phyloP scores from a whole-genome alignment of 2,113 vertebrate species.

The Microtus ochrogaster region DNA sequence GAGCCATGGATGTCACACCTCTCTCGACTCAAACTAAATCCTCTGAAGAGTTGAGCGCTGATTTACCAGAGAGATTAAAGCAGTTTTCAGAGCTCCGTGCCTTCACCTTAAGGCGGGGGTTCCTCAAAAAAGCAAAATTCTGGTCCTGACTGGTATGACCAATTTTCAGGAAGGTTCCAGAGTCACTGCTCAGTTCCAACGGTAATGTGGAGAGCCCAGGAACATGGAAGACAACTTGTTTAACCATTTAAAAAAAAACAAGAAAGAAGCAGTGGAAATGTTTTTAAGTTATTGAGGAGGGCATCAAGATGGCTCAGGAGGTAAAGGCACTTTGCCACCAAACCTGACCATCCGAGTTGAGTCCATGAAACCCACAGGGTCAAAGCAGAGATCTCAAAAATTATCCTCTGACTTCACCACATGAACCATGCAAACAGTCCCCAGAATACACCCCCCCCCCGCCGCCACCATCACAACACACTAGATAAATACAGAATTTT shows the following conservation, averaged over 20 bases:
- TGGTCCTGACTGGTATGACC: neutral
- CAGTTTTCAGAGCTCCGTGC: neutral
- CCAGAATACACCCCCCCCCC: neutral
- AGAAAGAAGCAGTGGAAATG: neutral
- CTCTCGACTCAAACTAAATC: neutral
- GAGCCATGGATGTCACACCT: neutral
- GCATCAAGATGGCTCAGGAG: neutral
- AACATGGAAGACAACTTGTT: neutral
- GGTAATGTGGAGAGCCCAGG: neutral
- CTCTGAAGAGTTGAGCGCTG: neutral
- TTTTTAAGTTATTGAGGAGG: neutral
- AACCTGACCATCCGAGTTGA: neutral
- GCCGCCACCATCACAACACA: neutral
- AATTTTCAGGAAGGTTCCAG: neutral
- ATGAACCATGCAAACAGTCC: neutral
- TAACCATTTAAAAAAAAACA: neutral
- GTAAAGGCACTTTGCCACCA: neutral
- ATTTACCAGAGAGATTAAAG: neutral
- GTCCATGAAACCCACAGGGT: neutral
- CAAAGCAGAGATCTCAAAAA: neutral
- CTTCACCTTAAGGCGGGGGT: neutral
- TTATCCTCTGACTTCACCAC: neutral
- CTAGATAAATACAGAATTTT: neutral
- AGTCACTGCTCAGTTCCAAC: neutral
- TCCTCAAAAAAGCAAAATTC: neutral